A percentile compares a stretch with the other conserved stretches of the same genome.
Evolutionary conservation across 2,797 vertebrate genomes (phyloP).

Genomic region (Galago senegalensis): DNA sequence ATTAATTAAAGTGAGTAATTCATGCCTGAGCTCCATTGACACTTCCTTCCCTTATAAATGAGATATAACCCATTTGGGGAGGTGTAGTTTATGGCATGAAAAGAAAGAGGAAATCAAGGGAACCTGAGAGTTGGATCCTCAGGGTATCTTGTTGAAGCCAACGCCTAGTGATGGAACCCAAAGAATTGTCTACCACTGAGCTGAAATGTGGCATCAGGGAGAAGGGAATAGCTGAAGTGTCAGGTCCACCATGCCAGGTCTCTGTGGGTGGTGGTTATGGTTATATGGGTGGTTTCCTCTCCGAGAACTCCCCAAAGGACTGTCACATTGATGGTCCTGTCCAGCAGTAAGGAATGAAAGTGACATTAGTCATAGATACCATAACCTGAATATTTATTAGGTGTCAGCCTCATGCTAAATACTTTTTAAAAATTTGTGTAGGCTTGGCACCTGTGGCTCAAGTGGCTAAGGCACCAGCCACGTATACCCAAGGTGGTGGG

Average conservation of each 20-base stretch:
- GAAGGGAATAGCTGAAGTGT: background rate
- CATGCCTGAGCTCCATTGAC: background rate
- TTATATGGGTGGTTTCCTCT: background rate
- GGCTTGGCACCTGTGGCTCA: too few species aligned
- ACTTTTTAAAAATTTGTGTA: too few species aligned
- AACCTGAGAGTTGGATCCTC: background rate
- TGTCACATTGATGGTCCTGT: fast-evolving
- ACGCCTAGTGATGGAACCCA: background rate
- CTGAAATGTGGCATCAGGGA: background rate
- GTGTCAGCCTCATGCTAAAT: background rate
- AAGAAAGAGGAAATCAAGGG: background rate
- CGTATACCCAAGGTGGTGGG: too few species aligned
- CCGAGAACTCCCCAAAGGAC: background rate
- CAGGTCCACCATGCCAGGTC: fast-evolving
- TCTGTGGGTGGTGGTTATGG: background rate
- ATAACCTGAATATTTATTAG: background rate
- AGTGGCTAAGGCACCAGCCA: too few species aligned
- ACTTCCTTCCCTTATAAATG: background rate
- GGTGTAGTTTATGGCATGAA: background rate
- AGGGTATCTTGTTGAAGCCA: background rate
- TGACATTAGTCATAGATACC: background rate
- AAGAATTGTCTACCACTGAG: fast-evolving
- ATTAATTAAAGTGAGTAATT: background rate
- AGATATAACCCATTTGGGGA: background rate
- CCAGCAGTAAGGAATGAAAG: background rate